Percentiles rank a stretch among this genome's conserved stretches.
Conservation (phyloP, 2,797 vertebrate species). For the Phalanger gymnotis region DNA sequence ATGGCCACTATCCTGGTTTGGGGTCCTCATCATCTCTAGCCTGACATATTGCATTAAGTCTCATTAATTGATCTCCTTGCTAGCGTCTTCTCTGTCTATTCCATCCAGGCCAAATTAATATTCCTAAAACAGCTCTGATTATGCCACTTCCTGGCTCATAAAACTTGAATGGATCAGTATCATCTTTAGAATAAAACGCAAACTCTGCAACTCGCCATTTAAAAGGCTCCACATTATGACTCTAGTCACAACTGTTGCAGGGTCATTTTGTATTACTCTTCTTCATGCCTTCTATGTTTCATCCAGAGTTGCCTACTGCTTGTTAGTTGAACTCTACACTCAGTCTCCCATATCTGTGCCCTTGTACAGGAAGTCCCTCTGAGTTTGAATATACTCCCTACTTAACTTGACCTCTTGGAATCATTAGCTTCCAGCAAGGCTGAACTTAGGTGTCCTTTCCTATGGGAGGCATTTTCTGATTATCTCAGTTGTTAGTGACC, state of each 20-base stretch:
- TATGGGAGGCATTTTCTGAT: neutral
- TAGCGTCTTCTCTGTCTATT: neutral
- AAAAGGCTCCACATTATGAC: neutral
- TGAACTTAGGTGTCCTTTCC: neutral
- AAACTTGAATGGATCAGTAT: neutral
- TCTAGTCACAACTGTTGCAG: too few relatives aligned
- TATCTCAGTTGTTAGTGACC: neutral
- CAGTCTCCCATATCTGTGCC: neutral
- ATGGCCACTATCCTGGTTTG: neutral
- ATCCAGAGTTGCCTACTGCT: neutral
- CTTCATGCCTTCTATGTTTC: neutral
- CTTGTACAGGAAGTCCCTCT: neutral
- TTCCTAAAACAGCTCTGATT: neutral
- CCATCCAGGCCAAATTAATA: neutral
- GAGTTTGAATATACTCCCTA: neutral
- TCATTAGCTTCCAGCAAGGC: neutral
- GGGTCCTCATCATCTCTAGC: neutral
- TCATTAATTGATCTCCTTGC: neutral
- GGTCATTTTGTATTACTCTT: neutral
- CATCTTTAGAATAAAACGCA: neutral
- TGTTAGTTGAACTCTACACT: neutral
- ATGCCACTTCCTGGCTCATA: neutral
- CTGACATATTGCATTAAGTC: neutral
- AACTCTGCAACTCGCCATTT: neutral
- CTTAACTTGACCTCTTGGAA: neutral